Percentiles rank a stretch among this genome's conserved stretches.
Conservation (phyloP, 2,797 vertebrate species). For the Micromesistius poutassou region DNA sequence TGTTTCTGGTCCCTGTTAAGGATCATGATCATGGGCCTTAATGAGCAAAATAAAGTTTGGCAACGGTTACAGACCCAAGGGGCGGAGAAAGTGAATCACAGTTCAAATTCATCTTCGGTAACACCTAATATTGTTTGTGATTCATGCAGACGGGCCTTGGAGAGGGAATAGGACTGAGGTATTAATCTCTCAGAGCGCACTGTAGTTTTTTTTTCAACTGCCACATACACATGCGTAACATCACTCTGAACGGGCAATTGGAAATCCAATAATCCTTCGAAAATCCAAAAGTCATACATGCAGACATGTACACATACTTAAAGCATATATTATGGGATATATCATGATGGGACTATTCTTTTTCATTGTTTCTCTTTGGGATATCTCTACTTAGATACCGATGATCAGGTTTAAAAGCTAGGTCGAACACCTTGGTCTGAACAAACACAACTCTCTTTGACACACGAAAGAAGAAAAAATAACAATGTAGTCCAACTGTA, state of each 20-base stretch:
- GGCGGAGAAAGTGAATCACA: constrained; percentile 65
- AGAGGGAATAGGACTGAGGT: constrained; percentile 48
- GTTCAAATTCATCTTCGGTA: constrained; percentile 61
- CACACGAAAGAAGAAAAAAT: constrained; percentile 5
- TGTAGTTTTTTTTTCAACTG: constrained; percentile 43
- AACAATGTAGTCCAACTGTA: constrained; percentile 1
- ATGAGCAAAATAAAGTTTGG: constrained; percentile 66
- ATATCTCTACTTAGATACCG: neutral
- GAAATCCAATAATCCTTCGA: neutral
- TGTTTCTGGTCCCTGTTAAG: constrained; percentile 62
- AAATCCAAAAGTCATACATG: neutral
- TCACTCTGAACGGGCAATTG: neutral
- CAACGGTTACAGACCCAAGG: constrained; percentile 44
- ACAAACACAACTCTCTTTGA: constrained; percentile 10
- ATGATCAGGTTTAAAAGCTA: neutral
- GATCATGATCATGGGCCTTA: constrained; percentile 62
- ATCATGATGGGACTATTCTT: neutral
- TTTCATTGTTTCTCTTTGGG: neutral
- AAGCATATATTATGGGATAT: neutral
- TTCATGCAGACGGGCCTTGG: constrained; percentile 57
- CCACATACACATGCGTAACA: constrained; percentile 31
- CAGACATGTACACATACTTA: neutral
- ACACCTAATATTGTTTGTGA: constrained; percentile 69
- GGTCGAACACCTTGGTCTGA: constrained; percentile 25
- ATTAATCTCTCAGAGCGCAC: constrained; percentile 37